A percentile compares a stretch with the other conserved stretches of the same genome.
These are phyloP conservation scores for Nesoenas mayeri DNA, from an alignment of 2,113 vertebrate species.

Conservation along the genomic window DNA sequence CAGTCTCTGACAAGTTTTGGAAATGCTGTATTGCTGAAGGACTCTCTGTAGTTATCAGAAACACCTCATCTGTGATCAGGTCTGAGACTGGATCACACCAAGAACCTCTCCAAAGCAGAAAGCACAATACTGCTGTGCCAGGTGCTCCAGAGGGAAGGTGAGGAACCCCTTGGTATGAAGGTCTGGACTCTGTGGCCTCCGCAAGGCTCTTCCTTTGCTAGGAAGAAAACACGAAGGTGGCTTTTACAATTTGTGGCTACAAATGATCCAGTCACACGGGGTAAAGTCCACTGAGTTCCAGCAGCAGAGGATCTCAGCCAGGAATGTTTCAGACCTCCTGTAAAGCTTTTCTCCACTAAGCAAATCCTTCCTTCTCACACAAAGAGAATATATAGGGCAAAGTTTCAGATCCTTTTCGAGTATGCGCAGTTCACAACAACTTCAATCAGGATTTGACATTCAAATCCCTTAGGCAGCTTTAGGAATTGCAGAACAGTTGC, in stretches of 20 bases:
- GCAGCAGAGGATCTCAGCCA: background rate
- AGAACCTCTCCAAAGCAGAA: background rate
- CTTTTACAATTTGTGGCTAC: background rate
- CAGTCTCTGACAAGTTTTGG: background rate
- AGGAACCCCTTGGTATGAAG: background rate
- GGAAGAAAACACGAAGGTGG: background rate
- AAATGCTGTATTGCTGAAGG: rapidly evolving
- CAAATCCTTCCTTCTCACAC: background rate
- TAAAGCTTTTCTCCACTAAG: background rate
- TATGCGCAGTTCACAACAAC: background rate
- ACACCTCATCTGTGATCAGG: background rate
- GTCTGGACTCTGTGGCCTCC: background rate
- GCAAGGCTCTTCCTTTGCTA: background rate
- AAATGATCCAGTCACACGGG: background rate
- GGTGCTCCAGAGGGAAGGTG: background rate
- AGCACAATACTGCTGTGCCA: background rate
- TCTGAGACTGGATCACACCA: rapidly evolving
- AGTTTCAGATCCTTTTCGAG: background rate
- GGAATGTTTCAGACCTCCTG: background rate
- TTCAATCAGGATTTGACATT: constrained; percentile 12
- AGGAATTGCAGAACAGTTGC: background rate
- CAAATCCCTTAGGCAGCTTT: background rate
- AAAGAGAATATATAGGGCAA: background rate
- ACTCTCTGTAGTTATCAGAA: background rate
- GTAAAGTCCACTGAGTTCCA: background rate